Base-by-base conservation (phyloP, 2,888 invertebrate species). In the Ophion ventricosus region DNA sequence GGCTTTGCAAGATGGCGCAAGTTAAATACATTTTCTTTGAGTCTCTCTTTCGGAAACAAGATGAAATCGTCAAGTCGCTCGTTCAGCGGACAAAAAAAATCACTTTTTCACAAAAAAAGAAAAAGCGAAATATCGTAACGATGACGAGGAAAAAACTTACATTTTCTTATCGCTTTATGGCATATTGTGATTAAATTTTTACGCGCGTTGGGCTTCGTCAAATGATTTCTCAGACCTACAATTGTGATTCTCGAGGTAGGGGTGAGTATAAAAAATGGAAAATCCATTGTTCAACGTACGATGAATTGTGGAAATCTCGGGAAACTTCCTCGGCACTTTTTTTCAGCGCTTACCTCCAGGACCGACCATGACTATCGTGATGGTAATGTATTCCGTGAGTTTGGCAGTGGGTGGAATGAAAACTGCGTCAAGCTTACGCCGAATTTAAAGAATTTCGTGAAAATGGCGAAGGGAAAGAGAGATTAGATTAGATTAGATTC, bases 371-470 rank as follows among this genome's bases (percentile, higher is more conserved):
- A 26, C 70, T 74, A 63, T 83, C 49, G 63, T 64, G 57, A 63
- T 83, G 78, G 79, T 75, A 83, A 83, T 83, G 75, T 74, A 80
- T 74, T 74, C 73, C 80, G 67, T 23, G 66, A 29, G 73, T 80
- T 74, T 73, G 80, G 23, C 35, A 43, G 29, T 59, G 64, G 57
- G 73, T 26, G 73, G 67, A 26, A 67, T 67, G 80, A 59, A 80
- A 80, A 73, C 67, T 64, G 63, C 75, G 83, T 79, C 79, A 40
- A 59, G 70, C 70, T 73, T 74, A 81, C 77, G 74, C 40, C 64
- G 82, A 82, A 82, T 84, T 84, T 66, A 82, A 84, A 61, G 84
- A 72, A 82, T 82, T 75, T 72, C 35, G 43, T 61, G 61, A 84
- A 77, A 81, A 75, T 69, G 78, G 70, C 64, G 77, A 64, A 11